These are phyloP conservation scores for Arion vulgaris DNA, from an alignment of 1,140 invertebrate species.

Conservation along the genomic window DNA sequence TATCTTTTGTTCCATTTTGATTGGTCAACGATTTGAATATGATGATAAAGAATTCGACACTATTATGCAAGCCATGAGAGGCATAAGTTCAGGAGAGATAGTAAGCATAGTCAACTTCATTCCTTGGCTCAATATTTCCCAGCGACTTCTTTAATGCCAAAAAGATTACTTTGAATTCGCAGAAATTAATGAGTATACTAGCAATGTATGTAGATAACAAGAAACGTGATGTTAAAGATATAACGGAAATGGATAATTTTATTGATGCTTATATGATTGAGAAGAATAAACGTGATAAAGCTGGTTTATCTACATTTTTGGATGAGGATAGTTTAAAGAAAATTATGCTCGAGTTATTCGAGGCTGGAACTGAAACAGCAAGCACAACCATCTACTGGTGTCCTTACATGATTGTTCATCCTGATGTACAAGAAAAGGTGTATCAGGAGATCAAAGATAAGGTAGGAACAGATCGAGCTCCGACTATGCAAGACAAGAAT, in stretches of 20 bases:
- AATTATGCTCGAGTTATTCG: slow-evolving; percentile 80
- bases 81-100: too few species aligned
- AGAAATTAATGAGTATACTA: too few species aligned
- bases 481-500: slow-evolving; percentile 61
- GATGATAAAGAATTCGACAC: too few species aligned
- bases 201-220: background rate
- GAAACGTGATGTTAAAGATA: too few species aligned
- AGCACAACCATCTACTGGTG: slow-evolving; percentile 77
- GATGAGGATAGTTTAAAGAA: slow-evolving; percentile 39
- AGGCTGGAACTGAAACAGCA: slow-evolving; percentile 50
- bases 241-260: background rate
- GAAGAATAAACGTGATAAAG: too few species aligned
- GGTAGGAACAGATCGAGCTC: slow-evolving; percentile 83
- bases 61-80: too few species aligned
- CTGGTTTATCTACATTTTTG: background rate
- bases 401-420: slow-evolving; percentile 84
- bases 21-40: too few species aligned
- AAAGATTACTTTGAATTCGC: background rate
- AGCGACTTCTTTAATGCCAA: background rate
- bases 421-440: slow-evolving; percentile 68
- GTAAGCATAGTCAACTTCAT: background rate
- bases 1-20: too few species aligned
- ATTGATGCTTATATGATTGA: background rate
- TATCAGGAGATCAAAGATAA: slow-evolving; percentile 87
- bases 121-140: background rate